phyloP scores from a whole-genome alignment of 2,113 vertebrate genomes.

The Rattus norvegicus region DNA sequence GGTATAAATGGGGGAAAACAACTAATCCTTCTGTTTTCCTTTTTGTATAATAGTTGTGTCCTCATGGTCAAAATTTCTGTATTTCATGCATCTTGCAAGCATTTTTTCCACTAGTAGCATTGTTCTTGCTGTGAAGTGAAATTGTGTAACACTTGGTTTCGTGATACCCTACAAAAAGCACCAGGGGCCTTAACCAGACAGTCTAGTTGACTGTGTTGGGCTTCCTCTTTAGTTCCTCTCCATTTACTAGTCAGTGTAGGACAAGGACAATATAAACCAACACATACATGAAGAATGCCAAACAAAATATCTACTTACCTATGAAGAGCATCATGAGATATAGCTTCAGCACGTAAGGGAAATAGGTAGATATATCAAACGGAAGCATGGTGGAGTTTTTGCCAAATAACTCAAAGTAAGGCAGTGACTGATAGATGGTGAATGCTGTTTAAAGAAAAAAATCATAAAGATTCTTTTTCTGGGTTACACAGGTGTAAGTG shows the following conservation, averaged over 20 bases:
- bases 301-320: constrained; percentile 88
- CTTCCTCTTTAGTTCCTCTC: not conserved
- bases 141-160: not conserved
- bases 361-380: constrained; percentile 82
- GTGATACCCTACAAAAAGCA: not conserved
- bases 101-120: not conserved
- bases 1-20: constrained; percentile 8
- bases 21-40: not conserved
- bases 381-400: constrained; percentile 83
- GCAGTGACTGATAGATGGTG: constrained; percentile 90
- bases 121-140: not conserved
- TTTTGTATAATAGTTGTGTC: not conserved
- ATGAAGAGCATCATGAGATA: constrained; percentile 89
- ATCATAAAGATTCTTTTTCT: not conserved
- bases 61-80: not conserved
- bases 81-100: constrained; percentile 2
- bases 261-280: not conserved
- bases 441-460: constrained; percentile 85
- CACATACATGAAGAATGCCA: constrained; percentile 1
- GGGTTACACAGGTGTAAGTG: not conserved
- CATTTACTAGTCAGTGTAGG: not conserved
- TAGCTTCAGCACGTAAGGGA: constrained; percentile 87
- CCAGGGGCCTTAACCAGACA: not conserved
- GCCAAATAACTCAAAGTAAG: constrained; percentile 87
- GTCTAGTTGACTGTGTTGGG: not conserved